These are phyloP conservation scores for Fragum fragum DNA, from an alignment of 2,888 invertebrate species.

Conservation along the genomic window DNA sequence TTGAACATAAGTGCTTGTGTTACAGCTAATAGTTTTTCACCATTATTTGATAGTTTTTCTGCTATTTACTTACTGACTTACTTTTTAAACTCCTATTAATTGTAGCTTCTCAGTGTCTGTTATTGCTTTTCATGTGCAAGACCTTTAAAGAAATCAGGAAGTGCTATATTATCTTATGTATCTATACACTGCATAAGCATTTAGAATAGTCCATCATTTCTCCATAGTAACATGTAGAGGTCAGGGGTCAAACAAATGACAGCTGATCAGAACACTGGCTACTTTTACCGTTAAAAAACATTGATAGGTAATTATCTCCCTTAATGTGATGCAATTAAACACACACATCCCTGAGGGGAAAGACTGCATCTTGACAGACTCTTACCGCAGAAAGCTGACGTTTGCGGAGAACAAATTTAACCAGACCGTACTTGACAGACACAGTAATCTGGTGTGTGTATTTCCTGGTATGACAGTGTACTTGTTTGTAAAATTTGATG, in stretches of 20 bases:
- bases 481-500: constrained; percentile 9
- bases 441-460: constrained; percentile 22
- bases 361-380: constrained; percentile 36
- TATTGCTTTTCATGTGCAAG: too few relatives aligned
- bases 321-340: constrained; percentile 37
- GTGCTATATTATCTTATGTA: too few relatives aligned
- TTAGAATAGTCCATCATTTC: too few relatives aligned
- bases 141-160: too few relatives aligned
- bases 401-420: constrained; percentile 8
- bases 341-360: constrained; percentile 26
- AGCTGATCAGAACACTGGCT: constrained; percentile 23
- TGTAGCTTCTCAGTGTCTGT: too few relatives aligned
- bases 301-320: constrained; percentile 33
- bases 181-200: too few relatives aligned
- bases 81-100: too few relatives aligned
- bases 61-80: too few relatives aligned
- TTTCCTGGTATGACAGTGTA: constrained; percentile 41
- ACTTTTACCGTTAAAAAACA: constrained; percentile 20
- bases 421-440: constrained; percentile 19
- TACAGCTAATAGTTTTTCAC: too few relatives aligned
- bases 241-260: constrained; percentile 10
- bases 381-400: constrained; percentile 16
- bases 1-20: too few relatives aligned
- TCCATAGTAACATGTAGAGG: neutral
- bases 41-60: too few relatives aligned